These are phyloP conservation scores for Uria aalge DNA, from an alignment of 2,113 vertebrate genomes.

Conservation along the genomic window DNA sequence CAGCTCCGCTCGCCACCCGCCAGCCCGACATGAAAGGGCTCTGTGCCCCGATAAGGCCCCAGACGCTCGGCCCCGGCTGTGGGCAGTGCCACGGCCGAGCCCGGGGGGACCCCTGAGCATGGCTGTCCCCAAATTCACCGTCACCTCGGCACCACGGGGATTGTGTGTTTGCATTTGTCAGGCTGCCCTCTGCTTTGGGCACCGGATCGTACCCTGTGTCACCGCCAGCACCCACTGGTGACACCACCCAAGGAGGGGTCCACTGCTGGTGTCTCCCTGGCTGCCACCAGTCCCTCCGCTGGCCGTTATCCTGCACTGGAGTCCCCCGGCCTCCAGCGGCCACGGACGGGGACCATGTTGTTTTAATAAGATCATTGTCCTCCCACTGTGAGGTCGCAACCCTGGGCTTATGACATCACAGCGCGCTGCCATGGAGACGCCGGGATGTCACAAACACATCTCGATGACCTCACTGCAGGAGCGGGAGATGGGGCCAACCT, in stretches of 20 bases:
- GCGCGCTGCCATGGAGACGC: constrained; percentile 41
- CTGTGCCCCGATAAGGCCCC: background rate
- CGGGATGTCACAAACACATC: constrained; percentile 65
- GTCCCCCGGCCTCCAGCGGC: background rate
- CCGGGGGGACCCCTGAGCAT: background rate
- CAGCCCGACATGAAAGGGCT: background rate
- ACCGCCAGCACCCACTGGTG: background rate
- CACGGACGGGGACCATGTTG: constrained; percentile 16
- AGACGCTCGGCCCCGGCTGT: background rate
- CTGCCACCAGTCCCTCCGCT: background rate
- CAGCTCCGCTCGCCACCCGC: background rate
- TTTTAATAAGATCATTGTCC: constrained; percentile 60
- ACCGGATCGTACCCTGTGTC: background rate
- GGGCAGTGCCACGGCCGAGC: background rate
- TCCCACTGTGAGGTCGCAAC: constrained; percentile 56
- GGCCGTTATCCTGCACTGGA: background rate
- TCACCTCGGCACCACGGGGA: background rate
- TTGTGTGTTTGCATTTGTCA: background rate
- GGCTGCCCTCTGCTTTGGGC: background rate
- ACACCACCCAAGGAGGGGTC: background rate
- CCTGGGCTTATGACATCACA: constrained; percentile 61
- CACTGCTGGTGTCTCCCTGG: background rate
- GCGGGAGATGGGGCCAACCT: constrained; percentile 44
- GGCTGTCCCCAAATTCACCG: background rate
- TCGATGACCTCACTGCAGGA: constrained; percentile 70